These are phyloP conservation scores for Agrochola macilenta DNA, from an alignment of 2,888 invertebrate species.

Conservation along the genomic window DNA sequence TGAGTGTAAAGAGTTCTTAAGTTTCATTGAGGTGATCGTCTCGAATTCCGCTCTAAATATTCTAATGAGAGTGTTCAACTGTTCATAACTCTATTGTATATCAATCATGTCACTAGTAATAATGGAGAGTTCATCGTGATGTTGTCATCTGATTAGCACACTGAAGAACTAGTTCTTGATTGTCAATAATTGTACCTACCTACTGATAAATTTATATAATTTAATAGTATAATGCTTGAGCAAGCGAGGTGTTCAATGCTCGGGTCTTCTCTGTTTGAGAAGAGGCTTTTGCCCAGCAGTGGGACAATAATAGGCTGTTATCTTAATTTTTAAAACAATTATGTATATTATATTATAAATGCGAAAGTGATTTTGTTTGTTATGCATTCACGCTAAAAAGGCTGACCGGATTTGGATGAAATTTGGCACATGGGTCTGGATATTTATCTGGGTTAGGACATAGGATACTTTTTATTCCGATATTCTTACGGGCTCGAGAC, in stretches of 20 bases:
- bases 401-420: too few relatives aligned
- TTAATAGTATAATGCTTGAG: background rate
- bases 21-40: constrained; percentile 21
- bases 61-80: constrained; percentile 30
- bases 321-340: too few relatives aligned
- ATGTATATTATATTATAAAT: too few relatives aligned
- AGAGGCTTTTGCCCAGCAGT: background rate
- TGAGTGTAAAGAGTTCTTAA: constrained; percentile 40
- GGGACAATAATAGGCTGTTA: background rate
- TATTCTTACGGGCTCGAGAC: too few relatives aligned
- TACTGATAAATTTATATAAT: background rate
- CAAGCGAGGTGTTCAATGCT: background rate
- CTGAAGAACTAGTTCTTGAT: constrained; percentile 20
- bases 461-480: too few relatives aligned
- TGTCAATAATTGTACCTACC: background rate
- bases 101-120: constrained; percentile 51
- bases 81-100: constrained; percentile 35
- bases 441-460: too few relatives aligned
- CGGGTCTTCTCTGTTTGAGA: background rate
- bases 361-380: too few relatives aligned
- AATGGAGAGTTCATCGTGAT: constrained; percentile 41
- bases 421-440: too few relatives aligned
- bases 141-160: constrained; percentile 48
- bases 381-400: too few relatives aligned
- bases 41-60: constrained; percentile 47